Base-by-base conservation (phyloP, 2,888 invertebrate genomes). In the Magallana nippona region DNA sequence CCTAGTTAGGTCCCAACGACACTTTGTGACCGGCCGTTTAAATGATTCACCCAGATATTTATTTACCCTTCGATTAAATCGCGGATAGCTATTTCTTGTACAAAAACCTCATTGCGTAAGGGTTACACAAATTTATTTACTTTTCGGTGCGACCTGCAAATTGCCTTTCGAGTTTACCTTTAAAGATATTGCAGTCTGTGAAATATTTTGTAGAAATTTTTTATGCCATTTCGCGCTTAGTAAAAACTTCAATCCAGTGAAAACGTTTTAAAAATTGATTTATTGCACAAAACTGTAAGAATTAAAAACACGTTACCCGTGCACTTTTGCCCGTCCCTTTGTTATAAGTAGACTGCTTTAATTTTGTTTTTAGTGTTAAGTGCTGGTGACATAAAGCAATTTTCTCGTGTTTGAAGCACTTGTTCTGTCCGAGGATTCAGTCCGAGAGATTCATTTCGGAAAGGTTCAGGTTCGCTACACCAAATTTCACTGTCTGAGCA, bases 401-500 rank as follows among this genome's bases (percentile, higher is more conserved):
- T 32, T 27, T 22, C 15, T 27, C 15, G 19, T 27, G 17, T 27
- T 15, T 71, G 13, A 27, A 32, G 13, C 32, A 71, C 27, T 13
- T 13, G 32, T 71, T 71, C 11, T 71, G 27, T 71, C 32, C 32
- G 71, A 32, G 5, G 5, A 22, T 27, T 19, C 19, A 15, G 10
- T 27, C 22, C 71, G 19, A 27, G 13, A 80, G 57, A 57, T 57
- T 84, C 63, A 27, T 55, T 57, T 78, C 63, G 82, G 32, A 55
- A 55, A 22, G 57, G 71, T 82, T 88, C 87, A 19, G 86, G 78
- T 60, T 89, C 88, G 62, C 89, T 87, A 27, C 80, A 82, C 80
- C 88, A 87, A 19, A 79, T 62, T 63, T 91, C 91, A 57, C 89
- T 87, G 83, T 91, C 91, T 2, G 91, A 91, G 84, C 87, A 91